Conservation (phyloP, 2,888 invertebrate species). For the Drosophila anceps region DNA sequence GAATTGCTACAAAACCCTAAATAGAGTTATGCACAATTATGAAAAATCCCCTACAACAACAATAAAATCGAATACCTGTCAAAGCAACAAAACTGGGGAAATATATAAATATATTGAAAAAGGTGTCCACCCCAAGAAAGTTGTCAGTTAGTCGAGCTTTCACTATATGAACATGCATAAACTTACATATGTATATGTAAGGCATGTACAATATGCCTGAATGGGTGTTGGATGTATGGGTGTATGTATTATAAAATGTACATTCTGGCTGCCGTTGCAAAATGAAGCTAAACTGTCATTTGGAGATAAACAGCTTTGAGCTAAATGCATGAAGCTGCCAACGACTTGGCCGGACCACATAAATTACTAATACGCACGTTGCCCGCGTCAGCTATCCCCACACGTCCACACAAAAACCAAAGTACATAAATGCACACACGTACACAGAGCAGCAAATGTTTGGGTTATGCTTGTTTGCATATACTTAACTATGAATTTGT, state of each 20-base stretch:
- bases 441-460: conserved; percentile 1
- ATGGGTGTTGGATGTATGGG: background rate
- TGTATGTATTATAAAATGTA: conserved; percentile 8
- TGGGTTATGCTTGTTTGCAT: conserved; percentile 13
- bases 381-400: conserved; percentile 43
- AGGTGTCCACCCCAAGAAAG: background rate
- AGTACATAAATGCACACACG: conserved; percentile 22
- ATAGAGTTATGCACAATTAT: background rate
- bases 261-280: conserved; percentile 30
- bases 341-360: conserved; percentile 56
- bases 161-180: background rate
- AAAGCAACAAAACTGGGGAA: background rate
- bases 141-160: conserved; percentile 1
- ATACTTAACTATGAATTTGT: background rate
- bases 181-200: background rate
- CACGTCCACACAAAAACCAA: conserved; percentile 38
- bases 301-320: conserved; percentile 70
- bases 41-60: background rate
- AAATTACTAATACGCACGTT: conserved; percentile 76
- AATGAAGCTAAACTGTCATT: conserved; percentile 71
- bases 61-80: background rate
- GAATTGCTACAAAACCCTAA: no score
- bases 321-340: conserved; percentile 47
- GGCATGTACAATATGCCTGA: background rate
- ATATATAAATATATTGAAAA: background rate